Evolutionary conservation across 2,797 vertebrate species (phyloP).

Genomic region (Helicolenus hilgendorfi): DNA sequence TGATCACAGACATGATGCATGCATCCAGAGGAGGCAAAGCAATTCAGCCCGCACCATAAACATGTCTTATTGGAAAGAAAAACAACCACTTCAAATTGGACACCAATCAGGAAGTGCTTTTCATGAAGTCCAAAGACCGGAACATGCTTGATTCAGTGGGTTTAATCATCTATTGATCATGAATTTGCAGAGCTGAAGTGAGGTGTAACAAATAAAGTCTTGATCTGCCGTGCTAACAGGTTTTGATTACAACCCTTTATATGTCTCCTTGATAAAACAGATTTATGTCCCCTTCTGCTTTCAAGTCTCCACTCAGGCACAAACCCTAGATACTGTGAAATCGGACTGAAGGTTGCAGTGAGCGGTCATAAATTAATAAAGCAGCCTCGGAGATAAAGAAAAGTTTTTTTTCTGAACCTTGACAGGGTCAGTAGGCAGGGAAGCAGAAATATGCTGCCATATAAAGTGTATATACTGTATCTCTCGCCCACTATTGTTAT

Average conservation of each 20-base stretch:
- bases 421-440: neutral
- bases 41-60: constrained; percentile 44
- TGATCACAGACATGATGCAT: constrained; percentile 53
- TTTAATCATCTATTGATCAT: constrained; percentile 45
- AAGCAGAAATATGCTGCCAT: neutral
- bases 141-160: constrained; percentile 14
- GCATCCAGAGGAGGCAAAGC: constrained; percentile 36
- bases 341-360: constrained; percentile 12
- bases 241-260: constrained; percentile 21
- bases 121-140: constrained; percentile 1
- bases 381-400: constrained; percentile 3
- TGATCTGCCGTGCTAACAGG: constrained; percentile 9
- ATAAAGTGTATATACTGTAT: neutral
- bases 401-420: constrained; percentile 13
- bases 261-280: constrained; percentile 28
- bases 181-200: constrained; percentile 10
- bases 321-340: constrained; percentile 7
- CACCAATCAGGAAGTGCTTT: constrained; percentile 6
- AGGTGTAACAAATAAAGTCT: constrained; percentile 26
- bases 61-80: constrained; percentile 30
- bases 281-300: constrained; percentile 34
- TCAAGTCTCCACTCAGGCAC: constrained; percentile 24
- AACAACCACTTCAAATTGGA: constrained; percentile 25
- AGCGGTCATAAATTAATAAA: constrained; percentile 39
- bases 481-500: neutral